Percentiles rank a stretch among this genome's conserved stretches.
Conservation (phyloP, 1,140 invertebrate species). For the Ostrea edulis region DNA sequence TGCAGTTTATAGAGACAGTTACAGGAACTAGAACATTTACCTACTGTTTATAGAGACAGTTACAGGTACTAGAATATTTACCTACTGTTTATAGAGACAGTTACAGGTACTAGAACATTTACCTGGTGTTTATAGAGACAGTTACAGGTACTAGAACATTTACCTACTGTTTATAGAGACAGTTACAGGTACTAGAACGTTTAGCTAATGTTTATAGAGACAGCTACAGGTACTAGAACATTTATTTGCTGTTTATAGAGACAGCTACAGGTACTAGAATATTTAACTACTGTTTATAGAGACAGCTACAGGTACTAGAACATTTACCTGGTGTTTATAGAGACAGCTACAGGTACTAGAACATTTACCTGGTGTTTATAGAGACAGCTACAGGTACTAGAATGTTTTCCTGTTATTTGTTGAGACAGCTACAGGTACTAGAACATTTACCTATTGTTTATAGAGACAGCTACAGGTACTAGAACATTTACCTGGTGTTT, state of each 20-base stretch:
- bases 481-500: no score
- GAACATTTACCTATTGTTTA: no score
- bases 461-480: slow-evolving; percentile 82
- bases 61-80: slow-evolving; percentile 69
- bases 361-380: no score
- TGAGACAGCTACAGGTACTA: slow-evolving; percentile 82
- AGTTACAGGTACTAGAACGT: slow-evolving; percentile 75
- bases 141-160: slow-evolving; percentile 72
- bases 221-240: slow-evolving; percentile 79
- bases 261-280: slow-evolving; percentile 80
- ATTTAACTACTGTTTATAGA: no score
- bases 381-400: slow-evolving; percentile 81
- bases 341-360: slow-evolving; percentile 81
- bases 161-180: no score
- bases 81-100: no score
- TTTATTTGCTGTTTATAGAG: no score
- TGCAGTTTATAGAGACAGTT: slow-evolving; percentile 85
- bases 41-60: slow-evolving; percentile 84
- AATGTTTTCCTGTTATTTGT: no score
- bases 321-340: no score
- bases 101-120: slow-evolving; percentile 72
- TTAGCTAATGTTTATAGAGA: no score
- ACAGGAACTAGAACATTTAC: slow-evolving; percentile 69
- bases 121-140: slow-evolving; percentile 85
- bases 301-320: slow-evolving; percentile 81